A percentile compares a stretch with the other conserved stretches of the same genome.
Evolutionary conservation across 1,140 invertebrate species (phyloP).

Genomic region (Zaprionus lachaisei): DNA sequence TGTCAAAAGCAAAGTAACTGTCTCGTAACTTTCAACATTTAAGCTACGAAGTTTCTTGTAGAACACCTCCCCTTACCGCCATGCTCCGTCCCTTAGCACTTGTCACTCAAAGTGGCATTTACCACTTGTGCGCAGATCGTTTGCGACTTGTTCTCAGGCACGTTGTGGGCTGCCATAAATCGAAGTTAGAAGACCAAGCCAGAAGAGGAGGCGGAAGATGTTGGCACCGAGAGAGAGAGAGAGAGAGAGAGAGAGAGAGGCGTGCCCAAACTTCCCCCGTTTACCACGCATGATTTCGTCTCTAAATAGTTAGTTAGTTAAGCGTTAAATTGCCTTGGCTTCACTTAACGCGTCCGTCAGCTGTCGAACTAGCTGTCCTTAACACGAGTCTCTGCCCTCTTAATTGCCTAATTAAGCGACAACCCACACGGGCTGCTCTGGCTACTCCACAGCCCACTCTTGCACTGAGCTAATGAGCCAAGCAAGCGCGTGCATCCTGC

Average conservation of each 20-base stretch:
- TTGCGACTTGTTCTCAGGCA: slow-evolving; percentile 30
- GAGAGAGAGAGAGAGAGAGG: slow-evolving; percentile 19
- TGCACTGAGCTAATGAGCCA: slow-evolving; percentile 53
- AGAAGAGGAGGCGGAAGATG: slow-evolving; percentile 17
- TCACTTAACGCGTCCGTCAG: slow-evolving; percentile 45
- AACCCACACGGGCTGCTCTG: slow-evolving; percentile 30
- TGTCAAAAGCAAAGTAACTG: slow-evolving; percentile 9
- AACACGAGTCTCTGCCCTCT: slow-evolving; percentile 50
- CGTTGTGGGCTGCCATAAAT: slow-evolving; percentile 65
- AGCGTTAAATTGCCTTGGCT: slow-evolving; percentile 76
- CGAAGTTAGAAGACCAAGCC: slow-evolving; percentile 33
- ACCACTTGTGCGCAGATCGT: slow-evolving; percentile 49
- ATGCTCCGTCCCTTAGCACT: neutral
- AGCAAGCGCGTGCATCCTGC: neutral
- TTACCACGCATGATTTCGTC: slow-evolving; percentile 49
- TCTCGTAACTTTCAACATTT: slow-evolving; percentile 9
- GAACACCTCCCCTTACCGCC: neutral
- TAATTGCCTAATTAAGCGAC: slow-evolving; percentile 77
- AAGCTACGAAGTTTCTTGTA: slow-evolving; percentile 14
- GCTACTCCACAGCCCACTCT: neutral
- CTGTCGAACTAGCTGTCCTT: slow-evolving; percentile 52
- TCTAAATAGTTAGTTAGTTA: slow-evolving; percentile 68
- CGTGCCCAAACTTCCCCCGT: slow-evolving; percentile 6
- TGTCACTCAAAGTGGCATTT: slow-evolving; percentile 50
- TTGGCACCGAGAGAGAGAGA: slow-evolving; percentile 28